Conservation (phyloP, 1,140 invertebrate species). For the Brachionus koreanus region DNA sequence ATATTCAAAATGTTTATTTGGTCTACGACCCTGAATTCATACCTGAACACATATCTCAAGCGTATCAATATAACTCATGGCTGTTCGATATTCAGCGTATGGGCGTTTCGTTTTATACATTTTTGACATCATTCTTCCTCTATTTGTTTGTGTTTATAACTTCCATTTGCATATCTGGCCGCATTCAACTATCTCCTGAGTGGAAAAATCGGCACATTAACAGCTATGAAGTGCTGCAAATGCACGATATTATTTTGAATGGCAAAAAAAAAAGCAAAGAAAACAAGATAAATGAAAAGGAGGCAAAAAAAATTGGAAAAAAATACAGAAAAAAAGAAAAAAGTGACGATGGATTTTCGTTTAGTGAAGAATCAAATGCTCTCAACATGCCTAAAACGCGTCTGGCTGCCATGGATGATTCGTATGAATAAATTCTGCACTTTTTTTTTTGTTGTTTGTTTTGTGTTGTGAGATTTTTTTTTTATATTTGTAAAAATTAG, state of each 20-base stretch:
- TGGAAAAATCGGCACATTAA: constrained; percentile 16
- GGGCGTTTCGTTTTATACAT: constrained; percentile 26
- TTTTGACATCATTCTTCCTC: background rate
- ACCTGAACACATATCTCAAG: constrained; percentile 37
- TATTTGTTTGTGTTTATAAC: constrained; percentile 27
- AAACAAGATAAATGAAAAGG: constrained; percentile 1
- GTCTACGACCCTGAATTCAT: constrained; percentile 31
- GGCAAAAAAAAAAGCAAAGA: constrained; percentile 14
- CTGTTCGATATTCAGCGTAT: constrained; percentile 28
- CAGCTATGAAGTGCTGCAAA: constrained; percentile 38
- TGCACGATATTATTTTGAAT: constrained; percentile 39
- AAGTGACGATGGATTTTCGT: constrained; percentile 29
- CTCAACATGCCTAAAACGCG: background rate
- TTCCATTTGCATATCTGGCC: constrained; percentile 4
- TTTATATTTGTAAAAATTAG: constrained; percentile 16
- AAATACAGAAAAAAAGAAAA: constrained; percentile 32
- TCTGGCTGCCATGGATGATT: constrained; percentile 12
- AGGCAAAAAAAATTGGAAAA: constrained; percentile 28
- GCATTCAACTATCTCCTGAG: constrained; percentile 20
- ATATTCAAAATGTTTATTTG: background rate
- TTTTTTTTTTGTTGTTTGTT: background rate
- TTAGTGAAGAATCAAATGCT: constrained; percentile 28
- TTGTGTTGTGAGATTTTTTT: background rate
- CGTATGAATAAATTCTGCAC: constrained; percentile 9
- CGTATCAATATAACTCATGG: constrained; percentile 38